These are phyloP conservation scores for Siphlonurus alternatus DNA, from an alignment of 2,888 invertebrate genomes.

Conservation along the genomic window DNA sequence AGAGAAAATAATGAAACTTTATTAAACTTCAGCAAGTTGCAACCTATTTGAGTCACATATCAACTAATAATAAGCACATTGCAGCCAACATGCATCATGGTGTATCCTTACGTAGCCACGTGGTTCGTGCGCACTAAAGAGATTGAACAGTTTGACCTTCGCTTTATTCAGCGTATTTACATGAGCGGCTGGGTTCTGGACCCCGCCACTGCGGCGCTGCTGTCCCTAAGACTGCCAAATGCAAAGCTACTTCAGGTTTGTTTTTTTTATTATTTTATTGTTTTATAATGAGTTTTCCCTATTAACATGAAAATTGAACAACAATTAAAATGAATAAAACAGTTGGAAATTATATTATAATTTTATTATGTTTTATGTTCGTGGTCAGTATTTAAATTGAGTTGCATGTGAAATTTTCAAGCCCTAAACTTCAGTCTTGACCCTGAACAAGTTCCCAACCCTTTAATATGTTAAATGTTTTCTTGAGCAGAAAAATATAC, in stretches of 20 bases:
- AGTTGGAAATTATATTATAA: neutral
- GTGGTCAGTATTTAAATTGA: no score
- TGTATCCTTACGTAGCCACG: slow-evolving; percentile 1
- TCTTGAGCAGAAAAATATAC: no score
- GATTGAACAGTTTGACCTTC: neutral
- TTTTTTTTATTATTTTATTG: neutral
- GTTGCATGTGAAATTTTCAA: no score
- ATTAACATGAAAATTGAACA: neutral
- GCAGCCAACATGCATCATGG: neutral
- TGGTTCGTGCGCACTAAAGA: neutral
- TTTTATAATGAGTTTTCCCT: no score
- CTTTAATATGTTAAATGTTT: no score
- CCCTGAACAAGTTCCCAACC: no score
- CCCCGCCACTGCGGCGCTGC: neutral
- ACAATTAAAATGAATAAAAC: neutral
- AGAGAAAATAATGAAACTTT: no score
- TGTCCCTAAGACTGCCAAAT: neutral
- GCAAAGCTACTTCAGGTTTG: neutral
- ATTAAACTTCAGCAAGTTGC: no score
- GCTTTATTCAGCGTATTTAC: neutral
- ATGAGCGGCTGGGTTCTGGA: neutral
- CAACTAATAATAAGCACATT: neutral
- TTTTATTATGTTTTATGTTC: neutral
- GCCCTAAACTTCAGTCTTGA: no score
- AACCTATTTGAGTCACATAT: no score